These are phyloP conservation scores for Eulithis testata DNA, from an alignment of 2,888 invertebrate species.

Conservation along the genomic window DNA sequence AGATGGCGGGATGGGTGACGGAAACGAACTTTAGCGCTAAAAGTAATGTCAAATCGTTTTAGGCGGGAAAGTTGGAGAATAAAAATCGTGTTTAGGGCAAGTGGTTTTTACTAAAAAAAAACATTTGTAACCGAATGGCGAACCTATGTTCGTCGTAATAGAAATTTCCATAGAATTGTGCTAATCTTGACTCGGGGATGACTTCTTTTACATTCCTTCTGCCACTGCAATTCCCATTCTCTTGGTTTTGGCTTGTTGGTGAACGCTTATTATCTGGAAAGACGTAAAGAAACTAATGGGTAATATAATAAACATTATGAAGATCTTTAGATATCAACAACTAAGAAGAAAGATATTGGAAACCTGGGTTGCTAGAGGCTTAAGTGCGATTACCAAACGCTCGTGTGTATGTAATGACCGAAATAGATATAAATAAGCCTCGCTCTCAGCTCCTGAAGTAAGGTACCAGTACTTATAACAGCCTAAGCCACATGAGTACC, in stretches of 20 bases:
- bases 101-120: constrained; percentile 23
- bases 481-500: background rate
- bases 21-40: constrained; percentile 28
- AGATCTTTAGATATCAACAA: too few species aligned
- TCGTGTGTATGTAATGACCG: too few species aligned
- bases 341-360: too few species aligned
- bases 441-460: too few species aligned
- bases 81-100: constrained; percentile 22
- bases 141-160: constrained; percentile 81
- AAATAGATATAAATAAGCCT: background rate
- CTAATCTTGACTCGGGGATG: constrained; percentile 87
- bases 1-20: constrained; percentile 19
- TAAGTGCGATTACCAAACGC: too few species aligned
- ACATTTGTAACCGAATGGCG: constrained; percentile 27
- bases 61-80: constrained; percentile 21
- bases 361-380: too few species aligned
- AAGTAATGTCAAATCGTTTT: constrained; percentile 25
- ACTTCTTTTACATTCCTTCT: constrained; percentile 85
- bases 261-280: constrained; percentile 62
- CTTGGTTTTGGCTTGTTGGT: constrained; percentile 63
- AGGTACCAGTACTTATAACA: too few species aligned
- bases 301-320: too few species aligned
- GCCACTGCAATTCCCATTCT: constrained; percentile 67
- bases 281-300: constrained; percentile 3
- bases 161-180: constrained; percentile 84